These are phyloP conservation scores for Grammomys dolichurus DNA, from an alignment of 2,113 vertebrate species.

Conservation along the genomic window DNA sequence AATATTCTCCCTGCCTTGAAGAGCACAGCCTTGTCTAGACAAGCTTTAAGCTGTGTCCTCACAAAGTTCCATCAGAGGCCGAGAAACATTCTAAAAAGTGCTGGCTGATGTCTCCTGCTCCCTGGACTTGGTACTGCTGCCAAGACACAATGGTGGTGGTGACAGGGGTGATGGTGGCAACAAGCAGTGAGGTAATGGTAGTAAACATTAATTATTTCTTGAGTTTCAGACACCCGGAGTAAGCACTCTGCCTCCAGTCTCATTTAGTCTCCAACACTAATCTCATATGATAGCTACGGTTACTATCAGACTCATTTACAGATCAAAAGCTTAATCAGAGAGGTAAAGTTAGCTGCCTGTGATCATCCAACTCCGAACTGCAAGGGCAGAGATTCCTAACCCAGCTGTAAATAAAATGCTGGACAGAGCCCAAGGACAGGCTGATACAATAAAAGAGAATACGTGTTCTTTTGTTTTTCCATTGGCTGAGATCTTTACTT, in stretches of 20 bases:
- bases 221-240: not conserved
- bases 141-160: not conserved
- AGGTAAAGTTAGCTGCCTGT: not conserved
- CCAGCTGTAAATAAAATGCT: not conserved
- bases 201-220: not conserved
- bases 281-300: not conserved
- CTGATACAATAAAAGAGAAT: not conserved
- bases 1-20: not conserved
- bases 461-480: slow-evolving; percentile 18
- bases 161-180: too few species aligned
- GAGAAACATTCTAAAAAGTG: not conserved
- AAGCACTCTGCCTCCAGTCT: not conserved
- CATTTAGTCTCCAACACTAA: not conserved
- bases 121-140: not conserved
- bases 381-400: not conserved
- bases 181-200: too few species aligned
- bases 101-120: not conserved
- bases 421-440: not conserved
- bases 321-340: not conserved
- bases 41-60: not conserved
- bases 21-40: not conserved
- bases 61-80: not conserved
- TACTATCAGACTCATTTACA: slow-evolving; percentile 23
- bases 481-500: not conserved
- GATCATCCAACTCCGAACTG: not conserved